Percentiles rank a stretch among this genome's conserved stretches.
Conservation (phyloP, 2,888 invertebrate genomes). For the Drosophila trichaetosa region DNA sequence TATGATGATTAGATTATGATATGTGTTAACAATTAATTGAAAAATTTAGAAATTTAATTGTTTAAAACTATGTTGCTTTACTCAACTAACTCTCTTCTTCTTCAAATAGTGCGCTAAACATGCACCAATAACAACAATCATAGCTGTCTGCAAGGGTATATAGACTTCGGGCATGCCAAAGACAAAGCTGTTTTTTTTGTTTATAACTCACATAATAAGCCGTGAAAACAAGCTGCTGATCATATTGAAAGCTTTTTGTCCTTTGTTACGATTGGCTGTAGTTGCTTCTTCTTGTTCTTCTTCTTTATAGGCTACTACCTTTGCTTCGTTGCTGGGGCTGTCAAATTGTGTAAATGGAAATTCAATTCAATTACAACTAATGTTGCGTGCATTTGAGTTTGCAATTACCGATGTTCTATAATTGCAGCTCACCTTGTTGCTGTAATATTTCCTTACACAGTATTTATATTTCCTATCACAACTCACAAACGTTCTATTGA, state of each 20-base stretch:
- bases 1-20: constrained; percentile 2
- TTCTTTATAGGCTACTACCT: neutral
- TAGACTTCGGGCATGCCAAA: constrained; percentile 27
- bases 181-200: neutral
- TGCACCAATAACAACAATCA: neutral
- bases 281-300: neutral
- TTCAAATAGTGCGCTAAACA: neutral
- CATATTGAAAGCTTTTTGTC: constrained; percentile 70
- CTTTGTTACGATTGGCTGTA: constrained; percentile 31
- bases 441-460: constrained; percentile 29
- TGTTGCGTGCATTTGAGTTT: neutral
- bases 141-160: constrained; percentile 35
- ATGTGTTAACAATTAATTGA: constrained; percentile 3
- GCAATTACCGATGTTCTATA: constrained; percentile 27
- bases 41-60: neutral
- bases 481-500: constrained; percentile 8
- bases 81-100: neutral
- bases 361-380: constrained; percentile 46
- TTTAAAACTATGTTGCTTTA: neutral
- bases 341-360: constrained; percentile 17
- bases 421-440: constrained; percentile 32
- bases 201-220: constrained; percentile 83
- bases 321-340: constrained; percentile 9
- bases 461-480: neutral
- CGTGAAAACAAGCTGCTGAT: constrained; percentile 84